These are phyloP conservation scores for Varroa destructor DNA, from an alignment of 1,140 invertebrate species.

Conservation along the genomic window DNA sequence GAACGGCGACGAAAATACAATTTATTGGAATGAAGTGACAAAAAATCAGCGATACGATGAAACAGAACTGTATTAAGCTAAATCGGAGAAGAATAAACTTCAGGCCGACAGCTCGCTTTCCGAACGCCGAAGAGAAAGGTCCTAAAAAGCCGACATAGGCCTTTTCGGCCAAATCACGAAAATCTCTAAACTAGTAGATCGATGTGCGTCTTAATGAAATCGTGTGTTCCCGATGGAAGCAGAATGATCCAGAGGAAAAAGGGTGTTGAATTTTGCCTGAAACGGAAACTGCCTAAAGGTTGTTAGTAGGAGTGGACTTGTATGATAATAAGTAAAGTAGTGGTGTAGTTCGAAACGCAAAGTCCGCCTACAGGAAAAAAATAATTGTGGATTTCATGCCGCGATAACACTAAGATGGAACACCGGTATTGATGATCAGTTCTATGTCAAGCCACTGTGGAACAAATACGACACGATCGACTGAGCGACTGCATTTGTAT, in stretches of 20 bases:
- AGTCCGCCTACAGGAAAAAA: too few species aligned
- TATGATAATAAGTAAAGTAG: too few species aligned
- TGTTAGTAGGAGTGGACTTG: constrained; percentile 5
- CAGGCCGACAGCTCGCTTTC: too few species aligned
- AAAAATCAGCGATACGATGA: too few species aligned
- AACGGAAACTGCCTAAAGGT: constrained; percentile 27
- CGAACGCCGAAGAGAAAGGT: too few species aligned
- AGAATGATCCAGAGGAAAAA: not conserved
- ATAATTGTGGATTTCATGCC: not conserved
- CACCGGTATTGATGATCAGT: not conserved
- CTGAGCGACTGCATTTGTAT: not conserved
- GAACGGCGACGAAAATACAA: too few species aligned
- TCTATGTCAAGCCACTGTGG: too few species aligned
- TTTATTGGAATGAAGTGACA: too few species aligned
- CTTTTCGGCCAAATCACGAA: not conserved
- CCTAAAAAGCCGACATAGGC: too few species aligned
- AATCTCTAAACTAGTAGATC: not conserved
- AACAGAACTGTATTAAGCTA: too few species aligned
- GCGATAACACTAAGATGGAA: not conserved
- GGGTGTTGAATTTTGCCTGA: not conserved
- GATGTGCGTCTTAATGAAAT: not conserved
- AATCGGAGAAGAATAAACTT: too few species aligned
- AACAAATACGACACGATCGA: not conserved
- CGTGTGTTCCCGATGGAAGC: not conserved
- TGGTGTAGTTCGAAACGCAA: too few species aligned